Evolutionary conservation across 2,888 invertebrate species (phyloP), one percentile per base, ranked within the genome.

Genomic region (Rambutsinella grinnellia): DNA sequence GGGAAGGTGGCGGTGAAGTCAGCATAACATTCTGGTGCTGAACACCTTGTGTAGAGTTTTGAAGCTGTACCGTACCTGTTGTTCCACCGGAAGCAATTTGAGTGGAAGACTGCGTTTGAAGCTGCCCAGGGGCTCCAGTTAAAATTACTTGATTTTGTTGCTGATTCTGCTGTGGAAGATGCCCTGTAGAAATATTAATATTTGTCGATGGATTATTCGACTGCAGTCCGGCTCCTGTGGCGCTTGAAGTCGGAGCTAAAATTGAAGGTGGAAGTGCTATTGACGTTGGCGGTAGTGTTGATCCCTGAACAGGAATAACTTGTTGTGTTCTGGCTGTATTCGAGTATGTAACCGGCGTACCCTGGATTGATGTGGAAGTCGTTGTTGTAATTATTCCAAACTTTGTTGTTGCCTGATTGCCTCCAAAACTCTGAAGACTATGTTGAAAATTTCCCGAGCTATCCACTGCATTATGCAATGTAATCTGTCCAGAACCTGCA

Each of bases 51-150:
- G 26, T 24, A 17, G 51, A 26, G 15, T 28, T 36, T 26, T 75
- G 75, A 8, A 66, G 19, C 36, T 75, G 75, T 21, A 60, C 47
- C n/a, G n/a, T n/a, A n/a, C n/a, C n/a, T 57, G 75, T 27, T 26
- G 54, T 8, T n/a, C 21, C 15, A 2, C 63, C 67, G 8, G 23
- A 28, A n/a, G 47, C 66, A 5, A n/a, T 13, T 15, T 44, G 28
- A 5, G 44, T n/a, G 10, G 46, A 13, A 8, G 36, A 58, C 17
- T 65, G 67, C 6, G 24, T 26, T 27, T 63, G 63, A 17, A 27
- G 26, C 23, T 68, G 68, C 53, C 15, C 66, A 6, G 54, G 36
- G 5, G 36, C 36, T 36, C 36, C 36, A 13, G 5, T 36, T 5
- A 13, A 36, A 36, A 5, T 36, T 36, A 36, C 13, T 36, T 36